Evolutionary conservation across 2,888 invertebrate genomes (phyloP), one percentile per base, ranked within the genome.

Genomic region (Rugalucina vietnamica): DNA sequence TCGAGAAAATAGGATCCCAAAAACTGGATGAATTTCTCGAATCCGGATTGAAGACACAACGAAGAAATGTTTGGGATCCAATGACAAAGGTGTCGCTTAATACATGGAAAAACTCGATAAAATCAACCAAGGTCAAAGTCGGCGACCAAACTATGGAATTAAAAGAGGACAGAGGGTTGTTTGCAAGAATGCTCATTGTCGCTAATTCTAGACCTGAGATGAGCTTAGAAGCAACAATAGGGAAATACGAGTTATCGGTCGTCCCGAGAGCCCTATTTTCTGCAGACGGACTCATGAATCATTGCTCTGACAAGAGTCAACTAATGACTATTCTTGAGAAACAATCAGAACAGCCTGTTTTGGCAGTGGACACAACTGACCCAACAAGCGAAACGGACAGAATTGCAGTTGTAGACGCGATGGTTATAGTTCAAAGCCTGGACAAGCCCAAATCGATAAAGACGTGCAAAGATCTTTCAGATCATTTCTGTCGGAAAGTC

Each of bases 121-220:
- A 70, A 39, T 29, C 65, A 70, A 70, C 24, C 43, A 14, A 57
- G 3, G 3, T 24, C 32, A 21, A 78, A 5, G 24, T 37, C 32
- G 10, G 12, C 27, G 1, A 0, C 29, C 4, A 18, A 54, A 39
- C 24, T 43, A 3, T 70, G 27, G 79, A 49, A 29, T 21, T 79
- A 21, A 50, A 54, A 72, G 73, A 73, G 27, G 34, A 79, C 57
- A 8, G 79, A n/a, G 34, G 18, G 24, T 34, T 72, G 34, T 72
- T 73, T 73, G 73, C 72, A 54, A 21, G 79, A 36, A 57, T 79
- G 37, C 32, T 79, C 5, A 65, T 57, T 18, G 54, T 60, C 24
- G 74, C 80, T 14, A 49, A 72, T 57, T 79, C 77, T 3, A 24
- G 71, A 39, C 72, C 78, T 27, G 79, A 79, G 39, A 72, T 79